Base-by-base conservation (phyloP, 1,140 invertebrate genomes). In the Doryteuthis pealeii region DNA sequence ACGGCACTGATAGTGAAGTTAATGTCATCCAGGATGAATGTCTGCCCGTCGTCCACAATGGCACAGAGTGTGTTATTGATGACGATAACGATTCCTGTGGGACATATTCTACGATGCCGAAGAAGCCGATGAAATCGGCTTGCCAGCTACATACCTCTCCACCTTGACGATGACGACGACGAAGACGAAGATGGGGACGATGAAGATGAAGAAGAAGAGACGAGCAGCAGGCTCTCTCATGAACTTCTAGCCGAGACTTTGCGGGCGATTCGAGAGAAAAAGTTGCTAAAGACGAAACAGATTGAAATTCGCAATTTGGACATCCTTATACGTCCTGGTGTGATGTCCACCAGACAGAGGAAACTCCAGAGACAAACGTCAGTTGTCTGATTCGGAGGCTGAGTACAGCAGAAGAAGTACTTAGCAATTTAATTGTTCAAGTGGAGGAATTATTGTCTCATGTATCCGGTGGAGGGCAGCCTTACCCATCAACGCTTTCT, bases 181-280 rank as follows among this genome's bases (percentile, higher is more conserved):
- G 70, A 71, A 22, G 43, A 49, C 43, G 70, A 71, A 28, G 33
- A 69, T 10, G 33, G 22, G 8, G 67, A 31, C 0, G 67, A 14
- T 0, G 70, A 71, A 12, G 70, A 49, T 71, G 70, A 22, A 12
- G 70, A 49, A 45, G 70, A 71, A 45, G 70, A 40, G 15, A 14
- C 49, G 18, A 71, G 12, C 22, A 35, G 33, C 30, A 35, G 33
- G 18, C 22, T 15, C 12, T 69, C 67, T 6, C 30, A 32, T 32
- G 30, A 31, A 69, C 30, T 69, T 12, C 18, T 35, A 28, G 67
- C 33, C 30, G 67, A 69, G 30, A 35, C 67, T 18, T 71, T 43
- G 35, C 43, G 28, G 6, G 5, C 45, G 43, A 31, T 33, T 40
- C 28, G 35, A 5, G 28, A 45, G 35, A 18, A n/a, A 26, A 43